Base-by-base conservation (phyloP, 1,140 invertebrate genomes). In the Linepithema humile region DNA sequence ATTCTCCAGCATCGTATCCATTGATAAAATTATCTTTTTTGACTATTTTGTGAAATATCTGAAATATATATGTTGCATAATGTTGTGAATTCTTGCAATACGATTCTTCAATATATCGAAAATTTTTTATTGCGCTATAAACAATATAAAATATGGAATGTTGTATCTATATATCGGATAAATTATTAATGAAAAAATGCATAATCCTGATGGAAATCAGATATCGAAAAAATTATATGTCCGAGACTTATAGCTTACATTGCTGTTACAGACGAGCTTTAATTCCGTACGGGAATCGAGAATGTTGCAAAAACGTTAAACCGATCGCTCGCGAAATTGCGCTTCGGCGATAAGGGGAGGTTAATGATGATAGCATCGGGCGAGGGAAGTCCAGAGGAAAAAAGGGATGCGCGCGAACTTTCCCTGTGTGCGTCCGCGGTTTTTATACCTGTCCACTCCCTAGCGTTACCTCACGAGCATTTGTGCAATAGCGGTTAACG, bases 401-500 rank as follows among this genome's bases (percentile, higher is more conserved):
- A 55, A 32, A 55, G 20, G n/a, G 75, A 43, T 43, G 38, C 17
- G 48, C 32, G 6, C 48, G 43, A 38, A 50, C 35, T 40, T 38
- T 26, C 26, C n/a, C 50, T 29, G n/a, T 32, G 38, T 20, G 23
- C 70, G 38, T 64, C 23, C 53, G 40, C 62, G 48, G 53, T 74
- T 73, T 82, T 82, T 82, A 32, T 48, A 38, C 40, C 55, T n/a
- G 64, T 50, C 38, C 69, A 23, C 50, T 62, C 53, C 29, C 20
- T 50, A 15, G 77, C 60, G 45, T 83, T 78, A 59, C 38, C 59
- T 4, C 23, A 45, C 43, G 72, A 73, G 55, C 50, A 26, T 45
- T 82, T 53, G 57, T 50, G 50, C 85, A 73, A 84, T 67, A 50
- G 50, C 85, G 45, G 3, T 38, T 72, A 78, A 82, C 57, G 43